Conservation (phyloP, 2,797 vertebrate genomes). For the Tragopan temminckii region DNA sequence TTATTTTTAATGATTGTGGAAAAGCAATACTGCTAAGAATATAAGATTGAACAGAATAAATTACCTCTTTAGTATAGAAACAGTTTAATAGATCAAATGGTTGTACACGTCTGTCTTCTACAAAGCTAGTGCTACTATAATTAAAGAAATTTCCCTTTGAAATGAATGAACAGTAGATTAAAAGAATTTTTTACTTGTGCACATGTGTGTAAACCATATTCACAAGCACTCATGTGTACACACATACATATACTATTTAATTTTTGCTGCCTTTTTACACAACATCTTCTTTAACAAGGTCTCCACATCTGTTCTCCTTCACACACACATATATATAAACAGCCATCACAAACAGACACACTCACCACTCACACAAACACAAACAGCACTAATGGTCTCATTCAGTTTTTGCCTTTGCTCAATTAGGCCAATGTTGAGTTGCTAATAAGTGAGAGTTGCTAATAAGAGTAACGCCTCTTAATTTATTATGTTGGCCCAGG, state of each 20-base stretch:
- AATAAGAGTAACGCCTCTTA: background rate
- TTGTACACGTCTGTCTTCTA: background rate
- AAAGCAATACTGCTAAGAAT: background rate
- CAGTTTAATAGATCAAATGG: background rate
- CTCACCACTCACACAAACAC: background rate
- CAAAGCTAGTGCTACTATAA: background rate
- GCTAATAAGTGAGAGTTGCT: too few species aligned
- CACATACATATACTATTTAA: accelerated
- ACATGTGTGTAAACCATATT: background rate
- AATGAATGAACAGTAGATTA: background rate
- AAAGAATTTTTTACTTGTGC: background rate
- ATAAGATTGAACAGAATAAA: background rate
- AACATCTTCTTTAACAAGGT: background rate
- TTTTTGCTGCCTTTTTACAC: background rate
- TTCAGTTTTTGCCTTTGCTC: background rate
- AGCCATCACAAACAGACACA: background rate
- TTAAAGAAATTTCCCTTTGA: background rate
- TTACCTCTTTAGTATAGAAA: background rate
- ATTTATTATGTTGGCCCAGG: too few species aligned
- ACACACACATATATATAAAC: accelerated
- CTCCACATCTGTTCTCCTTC: background rate
- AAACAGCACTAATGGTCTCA: background rate
- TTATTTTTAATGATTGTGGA: background rate
- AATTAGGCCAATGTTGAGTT: background rate
- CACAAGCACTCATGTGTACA: background rate